These are phyloP conservation scores for Harmothoe impar DNA, from an alignment of 2,888 invertebrate genomes.

Conservation along the genomic window DNA sequence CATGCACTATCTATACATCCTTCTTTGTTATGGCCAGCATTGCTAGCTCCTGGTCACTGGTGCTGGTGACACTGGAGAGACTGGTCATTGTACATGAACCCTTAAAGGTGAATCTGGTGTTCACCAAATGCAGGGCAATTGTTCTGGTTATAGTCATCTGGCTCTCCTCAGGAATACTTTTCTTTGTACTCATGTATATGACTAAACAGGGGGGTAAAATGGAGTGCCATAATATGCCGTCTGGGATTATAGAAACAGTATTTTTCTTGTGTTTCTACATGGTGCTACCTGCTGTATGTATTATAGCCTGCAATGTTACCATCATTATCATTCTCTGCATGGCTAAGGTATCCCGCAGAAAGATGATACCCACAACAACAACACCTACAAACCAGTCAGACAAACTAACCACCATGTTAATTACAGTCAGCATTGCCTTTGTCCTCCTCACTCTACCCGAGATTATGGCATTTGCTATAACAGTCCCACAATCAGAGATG, in stretches of 20 bases:
- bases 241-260: background rate
- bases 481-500: too few relatives aligned
- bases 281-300: background rate
- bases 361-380: background rate
- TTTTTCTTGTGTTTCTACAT: background rate
- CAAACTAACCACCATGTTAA: background rate
- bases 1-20: background rate
- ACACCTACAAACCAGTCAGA: background rate
- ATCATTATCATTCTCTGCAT: background rate
- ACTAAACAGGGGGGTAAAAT: background rate
- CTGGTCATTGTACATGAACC: background rate
- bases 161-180: background rate
- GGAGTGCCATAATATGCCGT: background rate
- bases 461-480: background rate
- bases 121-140: background rate
- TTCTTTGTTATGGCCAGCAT: background rate
- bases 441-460: constrained; percentile 1
- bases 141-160: background rate
- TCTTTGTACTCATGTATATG: background rate
- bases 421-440: background rate
- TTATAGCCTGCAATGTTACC: background rate
- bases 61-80: constrained; percentile 1
- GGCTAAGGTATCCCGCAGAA: background rate
- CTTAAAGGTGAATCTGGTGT: background rate
- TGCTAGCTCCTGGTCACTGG: background rate